phyloP scores from a whole-genome alignment of 1,140 invertebrate genomes.

The Liolophura sinensis region DNA sequence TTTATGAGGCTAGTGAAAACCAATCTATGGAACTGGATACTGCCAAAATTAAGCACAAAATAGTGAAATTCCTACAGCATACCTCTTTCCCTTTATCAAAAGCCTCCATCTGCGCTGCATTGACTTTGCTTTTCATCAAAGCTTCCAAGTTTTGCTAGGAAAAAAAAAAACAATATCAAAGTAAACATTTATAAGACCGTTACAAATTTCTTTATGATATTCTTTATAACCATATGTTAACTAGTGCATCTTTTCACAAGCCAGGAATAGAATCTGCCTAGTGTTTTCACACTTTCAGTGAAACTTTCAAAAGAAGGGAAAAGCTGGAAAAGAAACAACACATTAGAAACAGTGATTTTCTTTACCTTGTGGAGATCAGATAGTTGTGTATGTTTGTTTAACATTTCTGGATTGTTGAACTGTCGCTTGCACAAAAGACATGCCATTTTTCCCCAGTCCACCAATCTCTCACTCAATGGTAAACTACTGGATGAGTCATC shows the following conservation, averaged over 20 bases:
- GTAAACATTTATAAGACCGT: background rate
- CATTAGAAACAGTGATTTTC: no score
- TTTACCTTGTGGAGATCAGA: conserved; percentile 90
- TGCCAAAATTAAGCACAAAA: no score
- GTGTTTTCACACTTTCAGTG: no score
- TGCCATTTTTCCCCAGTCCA: conserved; percentile 88
- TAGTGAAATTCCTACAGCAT: background rate
- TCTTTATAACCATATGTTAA: no score
- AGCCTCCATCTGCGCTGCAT: conserved; percentile 11
- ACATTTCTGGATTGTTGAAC: conserved; percentile 85
- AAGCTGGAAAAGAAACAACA: no score
- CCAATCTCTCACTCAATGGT: conserved; percentile 63
- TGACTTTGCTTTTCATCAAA: conserved; percentile 39
- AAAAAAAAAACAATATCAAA: conserved; percentile 7
- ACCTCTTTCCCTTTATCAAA: conserved; percentile 27
- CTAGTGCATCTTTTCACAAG: conserved; percentile 1
- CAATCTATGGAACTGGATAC: no score
- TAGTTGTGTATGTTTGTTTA: conserved; percentile 88
- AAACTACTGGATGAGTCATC: conserved; percentile 28
- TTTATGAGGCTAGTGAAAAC: no score
- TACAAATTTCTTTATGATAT: background rate
- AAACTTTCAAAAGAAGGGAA: no score
- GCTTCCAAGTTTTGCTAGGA: conserved; percentile 76
- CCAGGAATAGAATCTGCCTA: background rate
- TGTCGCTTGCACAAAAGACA: conserved; percentile 95